These are phyloP conservation scores for Andrena cerasifolii DNA, from an alignment of 1,140 invertebrate genomes.

Conservation along the genomic window DNA sequence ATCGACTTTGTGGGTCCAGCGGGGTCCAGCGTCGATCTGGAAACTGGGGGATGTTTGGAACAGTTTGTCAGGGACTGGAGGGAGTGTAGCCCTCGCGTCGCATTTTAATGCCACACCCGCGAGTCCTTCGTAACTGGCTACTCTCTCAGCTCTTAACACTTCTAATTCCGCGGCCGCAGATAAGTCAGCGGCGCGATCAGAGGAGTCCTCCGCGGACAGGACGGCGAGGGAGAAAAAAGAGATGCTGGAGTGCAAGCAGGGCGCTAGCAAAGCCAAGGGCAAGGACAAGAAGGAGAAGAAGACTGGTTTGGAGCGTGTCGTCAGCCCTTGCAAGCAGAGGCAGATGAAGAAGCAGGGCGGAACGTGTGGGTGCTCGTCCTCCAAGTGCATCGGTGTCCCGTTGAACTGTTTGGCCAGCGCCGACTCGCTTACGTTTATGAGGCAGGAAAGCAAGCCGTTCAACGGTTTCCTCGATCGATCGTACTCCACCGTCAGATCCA, in stretches of 20 bases:
- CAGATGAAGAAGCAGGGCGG: not conserved
- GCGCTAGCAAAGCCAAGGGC: not conserved
- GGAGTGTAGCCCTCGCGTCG: too few species aligned
- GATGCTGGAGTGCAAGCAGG: constrained; percentile 54
- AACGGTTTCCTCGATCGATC: constrained; percentile 24
- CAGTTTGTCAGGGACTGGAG: too few species aligned
- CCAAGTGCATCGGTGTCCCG: not conserved
- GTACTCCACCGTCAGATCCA: constrained; percentile 2
- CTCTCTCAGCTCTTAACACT: too few species aligned
- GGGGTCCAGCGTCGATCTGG: too few species aligned
- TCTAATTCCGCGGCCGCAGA: constrained; percentile 15
- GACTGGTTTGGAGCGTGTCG: not conserved
- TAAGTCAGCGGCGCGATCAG: too few species aligned
- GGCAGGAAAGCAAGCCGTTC: not conserved
- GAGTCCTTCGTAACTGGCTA: too few species aligned
- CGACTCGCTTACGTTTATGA: not conserved
- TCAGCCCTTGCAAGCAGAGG: constrained; percentile 11
- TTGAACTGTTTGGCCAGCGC: not conserved
- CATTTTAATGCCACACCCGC: too few species aligned
- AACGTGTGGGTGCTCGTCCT: not conserved
- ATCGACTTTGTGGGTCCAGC: too few species aligned
- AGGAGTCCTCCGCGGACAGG: constrained; percentile 1
- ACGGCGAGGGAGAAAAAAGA: constrained; percentile 48
- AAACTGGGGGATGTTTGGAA: too few species aligned
- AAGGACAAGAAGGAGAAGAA: not conserved